A percentile compares a stretch with the other conserved stretches of the same genome.
phyloP scores from a whole-genome alignment of 2,888 invertebrate genomes.

The Agonum fuliginosum region DNA sequence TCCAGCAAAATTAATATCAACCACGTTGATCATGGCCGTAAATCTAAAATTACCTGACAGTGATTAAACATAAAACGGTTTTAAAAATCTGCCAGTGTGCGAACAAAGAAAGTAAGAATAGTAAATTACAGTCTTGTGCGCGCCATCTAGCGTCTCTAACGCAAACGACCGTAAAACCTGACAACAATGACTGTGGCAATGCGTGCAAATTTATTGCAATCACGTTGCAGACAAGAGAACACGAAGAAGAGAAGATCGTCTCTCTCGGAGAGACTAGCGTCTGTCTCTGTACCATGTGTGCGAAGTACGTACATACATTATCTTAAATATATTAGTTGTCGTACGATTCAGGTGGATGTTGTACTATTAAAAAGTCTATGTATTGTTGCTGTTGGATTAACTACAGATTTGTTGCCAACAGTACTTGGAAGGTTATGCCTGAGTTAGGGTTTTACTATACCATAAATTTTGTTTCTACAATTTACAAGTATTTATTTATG shows the following conservation, averaged over 20 bases:
- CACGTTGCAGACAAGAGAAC: conserved; percentile 49
- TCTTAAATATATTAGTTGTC: conserved; percentile 45
- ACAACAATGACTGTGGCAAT: conserved; percentile 56
- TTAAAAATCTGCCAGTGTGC: conserved; percentile 29
- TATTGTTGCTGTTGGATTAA: conserved; percentile 33
- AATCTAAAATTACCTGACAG: conserved; percentile 56
- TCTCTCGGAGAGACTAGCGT: not conserved
- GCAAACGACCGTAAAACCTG: conserved; percentile 52
- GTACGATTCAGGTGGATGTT: conserved; percentile 13
- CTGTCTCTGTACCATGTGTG: conserved; percentile 13
- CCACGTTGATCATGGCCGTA: conserved; percentile 47
- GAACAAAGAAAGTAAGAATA: conserved; percentile 48
- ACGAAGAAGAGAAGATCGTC: conserved; percentile 15
- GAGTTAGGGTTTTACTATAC: no score
- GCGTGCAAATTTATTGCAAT: conserved; percentile 59
- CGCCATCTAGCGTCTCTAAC: conserved; percentile 32
- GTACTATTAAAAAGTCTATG: conserved; percentile 34
- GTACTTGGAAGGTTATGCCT: no score
- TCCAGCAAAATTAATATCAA: conserved; percentile 43
- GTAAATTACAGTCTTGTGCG: conserved; percentile 36
- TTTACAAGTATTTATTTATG: no score
- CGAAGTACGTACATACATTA: conserved; percentile 53
- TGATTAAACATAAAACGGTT: conserved; percentile 56
- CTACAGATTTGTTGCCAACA: conserved; percentile 14
- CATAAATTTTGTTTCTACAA: no score